Percentiles rank a stretch among this genome's conserved stretches.
Evolutionary conservation across 2,797 vertebrate species (phyloP).

Genomic region (Otolemur crassicaudatus): DNA sequence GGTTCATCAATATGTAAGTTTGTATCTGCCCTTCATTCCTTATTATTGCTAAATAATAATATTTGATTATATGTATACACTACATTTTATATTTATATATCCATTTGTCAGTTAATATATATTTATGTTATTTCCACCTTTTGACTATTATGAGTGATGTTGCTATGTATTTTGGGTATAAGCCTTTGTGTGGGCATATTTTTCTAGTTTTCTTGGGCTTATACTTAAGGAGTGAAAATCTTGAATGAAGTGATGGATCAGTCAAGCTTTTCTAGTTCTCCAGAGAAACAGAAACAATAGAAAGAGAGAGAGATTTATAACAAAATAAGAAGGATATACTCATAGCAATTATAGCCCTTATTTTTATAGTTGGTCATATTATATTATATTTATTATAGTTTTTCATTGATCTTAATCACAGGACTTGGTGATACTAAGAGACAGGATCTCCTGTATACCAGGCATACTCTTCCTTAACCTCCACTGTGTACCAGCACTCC

Average conservation of each 20-base stretch:
- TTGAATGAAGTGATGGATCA: not conserved
- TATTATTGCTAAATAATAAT: not conserved
- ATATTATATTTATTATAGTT: not conserved
- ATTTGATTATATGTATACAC: not conserved
- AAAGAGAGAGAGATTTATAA: not conserved
- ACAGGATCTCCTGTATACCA: not conserved
- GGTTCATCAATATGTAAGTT: not conserved
- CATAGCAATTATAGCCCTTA: not conserved
- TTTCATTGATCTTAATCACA: not conserved
- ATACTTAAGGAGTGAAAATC: not conserved
- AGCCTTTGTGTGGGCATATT: not conserved
- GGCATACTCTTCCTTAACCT: not conserved
- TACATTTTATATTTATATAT: not conserved
- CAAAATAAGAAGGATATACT: not conserved
- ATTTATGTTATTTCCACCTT: not conserved
- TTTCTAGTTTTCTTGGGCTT: not conserved
- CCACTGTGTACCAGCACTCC: not conserved
- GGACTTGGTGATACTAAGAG: not conserved
- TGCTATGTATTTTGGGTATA: not conserved
- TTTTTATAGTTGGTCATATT: not conserved
- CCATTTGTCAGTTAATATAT: not conserved
- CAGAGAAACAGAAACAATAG: not conserved
- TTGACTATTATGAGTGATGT: not conserved
- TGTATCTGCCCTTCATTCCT: not conserved
- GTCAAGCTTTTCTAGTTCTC: not conserved